Percentiles rank a stretch among this genome's conserved stretches.
phyloP scores from a whole-genome alignment of 1,140 invertebrate species.

The Arctopsyche grandis region DNA sequence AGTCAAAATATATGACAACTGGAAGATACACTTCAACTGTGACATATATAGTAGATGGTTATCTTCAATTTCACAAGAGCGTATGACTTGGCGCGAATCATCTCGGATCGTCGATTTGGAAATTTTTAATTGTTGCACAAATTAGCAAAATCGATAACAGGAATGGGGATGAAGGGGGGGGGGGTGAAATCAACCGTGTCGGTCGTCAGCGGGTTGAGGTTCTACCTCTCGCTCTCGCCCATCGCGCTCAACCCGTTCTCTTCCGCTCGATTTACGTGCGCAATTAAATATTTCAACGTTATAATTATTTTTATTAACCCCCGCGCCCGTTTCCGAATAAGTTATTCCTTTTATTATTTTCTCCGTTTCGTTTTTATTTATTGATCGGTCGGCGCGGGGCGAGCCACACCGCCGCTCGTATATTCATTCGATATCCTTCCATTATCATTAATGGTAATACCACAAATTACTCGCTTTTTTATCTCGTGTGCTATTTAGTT shows the following conservation, averaged over 20 bases:
- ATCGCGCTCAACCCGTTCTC: neutral
- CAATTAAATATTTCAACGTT: conserved; percentile 54
- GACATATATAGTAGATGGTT: too few species aligned
- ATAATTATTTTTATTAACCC: conserved; percentile 53
- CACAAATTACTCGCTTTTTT: conserved; percentile 35
- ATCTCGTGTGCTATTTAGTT: conserved; percentile 34
- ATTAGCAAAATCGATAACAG: too few species aligned
- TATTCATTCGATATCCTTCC: conserved; percentile 34
- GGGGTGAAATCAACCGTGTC: neutral
- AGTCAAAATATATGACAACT: too few species aligned
- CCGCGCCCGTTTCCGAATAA: conserved; percentile 17
- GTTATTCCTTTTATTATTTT: conserved; percentile 45
- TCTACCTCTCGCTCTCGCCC: neutral
- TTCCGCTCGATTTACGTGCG: conserved; percentile 44
- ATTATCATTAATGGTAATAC: conserved; percentile 40
- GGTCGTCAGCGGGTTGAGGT: neutral
- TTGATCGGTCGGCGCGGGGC: neutral
- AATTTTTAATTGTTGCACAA: too few species aligned
- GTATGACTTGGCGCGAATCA: too few species aligned
- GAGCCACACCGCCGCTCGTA: conserved; percentile 11
- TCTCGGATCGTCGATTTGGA: too few species aligned
- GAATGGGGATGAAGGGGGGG: too few species aligned
- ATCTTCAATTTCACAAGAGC: too few species aligned
- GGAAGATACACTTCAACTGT: too few species aligned
- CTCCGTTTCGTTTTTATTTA: conserved; percentile 34